phyloP scores from a whole-genome alignment of 92 coral and sea anemone species.

The Porites evermanni region DNA sequence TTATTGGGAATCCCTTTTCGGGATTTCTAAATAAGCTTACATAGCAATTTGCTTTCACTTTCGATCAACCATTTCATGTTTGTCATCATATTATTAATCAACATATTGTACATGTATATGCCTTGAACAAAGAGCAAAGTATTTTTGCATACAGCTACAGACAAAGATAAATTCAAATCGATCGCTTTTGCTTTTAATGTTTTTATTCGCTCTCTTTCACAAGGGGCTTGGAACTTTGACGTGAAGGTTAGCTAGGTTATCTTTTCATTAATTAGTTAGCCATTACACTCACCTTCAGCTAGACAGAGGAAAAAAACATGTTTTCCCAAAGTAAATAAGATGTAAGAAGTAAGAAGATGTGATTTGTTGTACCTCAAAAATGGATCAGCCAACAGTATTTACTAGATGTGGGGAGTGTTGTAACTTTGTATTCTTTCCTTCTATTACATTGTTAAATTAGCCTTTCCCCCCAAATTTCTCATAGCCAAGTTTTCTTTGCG shows the following conservation, averaged over 20 bases:
- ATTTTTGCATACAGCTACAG: conserved; percentile 20
- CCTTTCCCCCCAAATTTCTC: no score
- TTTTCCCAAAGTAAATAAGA: background rate
- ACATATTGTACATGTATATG: conserved; percentile 2
- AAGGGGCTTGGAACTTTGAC: background rate
- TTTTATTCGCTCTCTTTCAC: background rate
- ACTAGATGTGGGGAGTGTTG: no score
- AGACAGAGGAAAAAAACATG: background rate
- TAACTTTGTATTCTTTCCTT: no score
- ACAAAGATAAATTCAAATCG: conserved; percentile 26
- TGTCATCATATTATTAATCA: background rate
- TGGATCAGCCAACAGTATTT: no score
- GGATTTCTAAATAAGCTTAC: background rate
- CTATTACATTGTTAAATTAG: no score
- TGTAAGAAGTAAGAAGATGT: background rate
- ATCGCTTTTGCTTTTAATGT: conserved; percentile 7
- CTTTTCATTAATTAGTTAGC: background rate
- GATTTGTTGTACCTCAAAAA: background rate
- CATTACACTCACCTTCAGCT: background rate
- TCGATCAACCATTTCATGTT: no score
- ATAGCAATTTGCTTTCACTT: background rate
- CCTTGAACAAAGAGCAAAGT: conserved; percentile 15
- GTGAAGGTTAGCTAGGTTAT: background rate
- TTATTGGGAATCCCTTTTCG: background rate
- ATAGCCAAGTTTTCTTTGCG: no score